phyloP scores from a whole-genome alignment of 1,140 invertebrate species.

The Cydia splendana region DNA sequence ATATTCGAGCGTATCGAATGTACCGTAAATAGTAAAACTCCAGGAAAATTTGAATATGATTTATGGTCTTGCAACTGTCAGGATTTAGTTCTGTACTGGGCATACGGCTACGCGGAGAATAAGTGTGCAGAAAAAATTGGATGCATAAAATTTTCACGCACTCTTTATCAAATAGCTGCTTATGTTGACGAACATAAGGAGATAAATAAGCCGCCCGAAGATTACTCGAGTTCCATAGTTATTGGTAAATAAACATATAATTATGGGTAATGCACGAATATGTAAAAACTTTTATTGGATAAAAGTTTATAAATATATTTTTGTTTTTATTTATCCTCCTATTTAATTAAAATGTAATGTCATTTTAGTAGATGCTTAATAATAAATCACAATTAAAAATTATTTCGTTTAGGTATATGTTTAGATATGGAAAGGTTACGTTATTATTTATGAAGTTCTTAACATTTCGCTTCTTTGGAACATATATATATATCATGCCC shows the following conservation, averaged over 20 bases:
- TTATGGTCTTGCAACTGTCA: slow-evolving; percentile 10
- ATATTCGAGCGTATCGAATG: neutral
- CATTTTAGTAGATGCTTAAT: no score
- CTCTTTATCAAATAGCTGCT: no score
- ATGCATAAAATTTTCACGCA: neutral
- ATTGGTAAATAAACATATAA: neutral
- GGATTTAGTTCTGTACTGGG: neutral
- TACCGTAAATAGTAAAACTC: neutral
- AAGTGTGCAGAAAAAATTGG: neutral
- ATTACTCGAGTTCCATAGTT: neutral
- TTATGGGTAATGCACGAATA: neutral
- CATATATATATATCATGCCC: no score
- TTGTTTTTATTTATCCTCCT: no score
- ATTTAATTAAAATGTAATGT: no score
- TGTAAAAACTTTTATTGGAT: neutral
- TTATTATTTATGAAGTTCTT: no score
- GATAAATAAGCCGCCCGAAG: neutral
- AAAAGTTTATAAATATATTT: neutral
- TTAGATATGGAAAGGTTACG: no score
- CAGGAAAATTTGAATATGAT: neutral
- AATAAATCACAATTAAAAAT: no score
- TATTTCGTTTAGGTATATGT: no score
- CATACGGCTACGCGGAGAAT: neutral
- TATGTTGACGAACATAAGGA: neutral
- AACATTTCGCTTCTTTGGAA: no score